Evolutionary conservation across 2,113 vertebrate species (phyloP).

Genomic region (Morone chrysops): DNA sequence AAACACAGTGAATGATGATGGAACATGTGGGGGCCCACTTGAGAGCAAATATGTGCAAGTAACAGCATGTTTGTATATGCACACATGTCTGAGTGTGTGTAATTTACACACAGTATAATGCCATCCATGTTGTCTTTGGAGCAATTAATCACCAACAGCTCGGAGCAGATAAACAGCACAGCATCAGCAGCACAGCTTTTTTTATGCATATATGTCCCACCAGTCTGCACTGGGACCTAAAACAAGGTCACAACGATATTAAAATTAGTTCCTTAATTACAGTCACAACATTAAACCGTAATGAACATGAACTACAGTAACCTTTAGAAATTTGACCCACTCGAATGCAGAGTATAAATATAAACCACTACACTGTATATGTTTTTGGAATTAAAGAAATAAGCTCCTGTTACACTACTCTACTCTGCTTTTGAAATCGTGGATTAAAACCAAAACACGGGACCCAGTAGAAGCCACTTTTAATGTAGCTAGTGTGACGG

Average conservation of each 20-base stretch:
- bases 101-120: constrained; percentile 14
- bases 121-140: constrained; percentile 34
- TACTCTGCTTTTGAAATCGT: neutral
- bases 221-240: constrained; percentile 30
- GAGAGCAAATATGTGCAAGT: constrained; percentile 32
- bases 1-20: constrained; percentile 8
- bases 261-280: constrained; percentile 49
- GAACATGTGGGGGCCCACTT: constrained; percentile 39
- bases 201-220: constrained; percentile 13
- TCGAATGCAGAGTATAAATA: neutral
- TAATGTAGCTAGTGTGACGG: neutral
- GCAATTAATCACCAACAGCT: constrained; percentile 62
- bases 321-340: constrained; percentile 34
- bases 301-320: constrained; percentile 28
- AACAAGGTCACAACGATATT: constrained; percentile 52
- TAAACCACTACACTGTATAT: neutral
- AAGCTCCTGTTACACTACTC: neutral
- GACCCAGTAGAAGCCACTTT: neutral
- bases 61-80: neutral
- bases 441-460: neutral
- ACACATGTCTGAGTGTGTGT: neutral
- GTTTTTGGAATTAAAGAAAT: neutral
- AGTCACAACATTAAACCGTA: constrained; percentile 16
- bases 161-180: constrained; percentile 25
- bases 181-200: neutral